These are phyloP conservation scores for Pachliopta kotzebuea DNA, from an alignment of 2,888 invertebrate genomes.

Conservation along the genomic window DNA sequence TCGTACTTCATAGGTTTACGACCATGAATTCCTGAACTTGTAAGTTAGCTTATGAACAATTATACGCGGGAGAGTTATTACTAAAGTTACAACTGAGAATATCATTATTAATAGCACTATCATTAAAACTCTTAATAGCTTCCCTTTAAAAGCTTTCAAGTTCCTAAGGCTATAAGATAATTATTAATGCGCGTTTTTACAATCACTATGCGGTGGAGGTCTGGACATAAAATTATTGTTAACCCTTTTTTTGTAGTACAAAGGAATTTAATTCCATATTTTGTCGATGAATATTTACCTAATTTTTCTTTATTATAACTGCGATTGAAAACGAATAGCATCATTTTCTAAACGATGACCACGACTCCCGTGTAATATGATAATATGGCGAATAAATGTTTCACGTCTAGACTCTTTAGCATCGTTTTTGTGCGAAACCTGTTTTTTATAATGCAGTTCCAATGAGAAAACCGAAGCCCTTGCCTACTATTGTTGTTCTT, in stretches of 20 bases:
- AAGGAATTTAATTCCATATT: conserved; percentile 21
- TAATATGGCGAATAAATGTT: conserved; percentile 77
- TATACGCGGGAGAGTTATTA: conserved; percentile 26
- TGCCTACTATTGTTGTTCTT: conserved; percentile 45
- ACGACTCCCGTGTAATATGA: conserved; percentile 78
- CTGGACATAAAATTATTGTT: conserved; percentile 30
- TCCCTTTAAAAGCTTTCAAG: conserved; percentile 47
- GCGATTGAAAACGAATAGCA: conserved; percentile 72
- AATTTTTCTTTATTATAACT: conserved; percentile 48
- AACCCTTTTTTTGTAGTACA: conserved; percentile 27
- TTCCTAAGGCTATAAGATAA: conserved; percentile 35
- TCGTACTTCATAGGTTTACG: conserved; percentile 20
- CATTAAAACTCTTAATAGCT: conserved; percentile 44
- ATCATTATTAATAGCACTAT: conserved; percentile 37
- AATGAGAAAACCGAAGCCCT: conserved; percentile 55
- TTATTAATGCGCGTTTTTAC: conserved; percentile 23
- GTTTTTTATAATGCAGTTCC: conserved; percentile 61
- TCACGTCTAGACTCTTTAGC: conserved; percentile 67
- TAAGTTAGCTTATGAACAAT: conserved; percentile 23
- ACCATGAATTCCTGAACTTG: conserved; percentile 23
- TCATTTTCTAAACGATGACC: conserved; percentile 76
- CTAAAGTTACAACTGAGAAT: conserved; percentile 27
- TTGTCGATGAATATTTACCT: conserved; percentile 32
- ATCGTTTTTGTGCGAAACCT: conserved; percentile 72
- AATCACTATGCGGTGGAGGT: conserved; percentile 20